Conservation (phyloP, 2,797 vertebrate species). For the Manis javanica region DNA sequence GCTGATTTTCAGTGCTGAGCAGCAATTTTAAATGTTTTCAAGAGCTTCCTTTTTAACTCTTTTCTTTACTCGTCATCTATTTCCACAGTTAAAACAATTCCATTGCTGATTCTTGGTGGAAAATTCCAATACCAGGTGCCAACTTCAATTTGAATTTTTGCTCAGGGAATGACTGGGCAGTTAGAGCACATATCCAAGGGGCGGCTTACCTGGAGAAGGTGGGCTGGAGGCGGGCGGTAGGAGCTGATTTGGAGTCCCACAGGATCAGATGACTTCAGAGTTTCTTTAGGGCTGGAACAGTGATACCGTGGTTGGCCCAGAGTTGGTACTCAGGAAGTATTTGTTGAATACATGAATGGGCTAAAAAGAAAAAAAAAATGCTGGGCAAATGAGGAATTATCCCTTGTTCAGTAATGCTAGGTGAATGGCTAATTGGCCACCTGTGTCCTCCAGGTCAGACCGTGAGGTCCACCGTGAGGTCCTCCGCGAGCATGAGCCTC, state of each 20-base stretch:
- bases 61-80: conserved; percentile 72
- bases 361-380: neutral
- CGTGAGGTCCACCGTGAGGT: neutral
- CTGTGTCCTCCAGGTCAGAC: neutral
- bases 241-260: neutral
- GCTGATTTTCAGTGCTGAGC: conserved; percentile 84
- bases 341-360: neutral
- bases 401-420: neutral
- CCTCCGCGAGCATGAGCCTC: neutral
- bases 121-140: conserved; percentile 43
- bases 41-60: conserved; percentile 80
- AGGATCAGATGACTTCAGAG: neutral
- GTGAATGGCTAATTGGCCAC: neutral
- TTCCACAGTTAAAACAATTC: conserved; percentile 72
- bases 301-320: neutral
- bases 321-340: neutral
- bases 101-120: conserved; percentile 65
- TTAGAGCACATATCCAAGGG: neutral
- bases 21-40: conserved; percentile 85
- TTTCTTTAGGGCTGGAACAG: neutral
- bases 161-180: conserved; percentile 4
- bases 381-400: too few species aligned
- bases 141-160: neutral
- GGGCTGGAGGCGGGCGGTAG: neutral
- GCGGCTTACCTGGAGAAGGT: neutral